Evolutionary conservation across 2,113 vertebrate species (phyloP), one percentile per base, ranked within the genome.

Genomic region (Trichomycterus rosablanca): DNA sequence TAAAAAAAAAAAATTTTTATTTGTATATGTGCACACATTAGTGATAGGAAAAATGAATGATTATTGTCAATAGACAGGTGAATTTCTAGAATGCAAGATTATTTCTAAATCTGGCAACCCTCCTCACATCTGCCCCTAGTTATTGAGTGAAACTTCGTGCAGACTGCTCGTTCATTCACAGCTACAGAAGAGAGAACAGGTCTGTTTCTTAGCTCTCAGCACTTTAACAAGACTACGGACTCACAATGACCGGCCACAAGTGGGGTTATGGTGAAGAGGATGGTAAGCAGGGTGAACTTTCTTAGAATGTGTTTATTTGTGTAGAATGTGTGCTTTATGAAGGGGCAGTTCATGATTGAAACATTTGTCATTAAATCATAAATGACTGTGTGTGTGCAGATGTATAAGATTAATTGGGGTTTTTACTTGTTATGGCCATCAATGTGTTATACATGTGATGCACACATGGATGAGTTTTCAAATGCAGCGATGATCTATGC

Each of bases 181-280:
- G 11, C 20, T 8, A 24, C 35, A 5, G 10, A 55, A 24, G 22
- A 18, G 18, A n/a, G 10, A 42, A 0, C 32, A 12, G 10, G 24
- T 14, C 18, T n/a, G n/a, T 37, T 20, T 1, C 3, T 42, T 18
- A 28, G 22, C 32, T 30, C 19, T 35, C 28, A 28, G 10, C 4
- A 7, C 26, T 4, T 30, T 30, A 7, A 3, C 26, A 3, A 4
- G 3, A 30, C 26, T 7, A 30, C 26, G 26, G 7, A 30, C 3
- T 3, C 3, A 68, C 46, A 23, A 97, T 98, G 95, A 91, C 90
- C 14, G 89, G 90, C 37, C 83, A 89, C 49, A 84, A 71, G 68
- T 98, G 94, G 95, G 93, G 94, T 71, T 98, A 98, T 60, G 91
- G 92, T 63, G 87, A 88, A 71, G 84, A 91, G 70, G 87, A 97